These are phyloP conservation scores for Oeneis ivallda DNA, from an alignment of 2,888 invertebrate species.

Conservation along the genomic window DNA sequence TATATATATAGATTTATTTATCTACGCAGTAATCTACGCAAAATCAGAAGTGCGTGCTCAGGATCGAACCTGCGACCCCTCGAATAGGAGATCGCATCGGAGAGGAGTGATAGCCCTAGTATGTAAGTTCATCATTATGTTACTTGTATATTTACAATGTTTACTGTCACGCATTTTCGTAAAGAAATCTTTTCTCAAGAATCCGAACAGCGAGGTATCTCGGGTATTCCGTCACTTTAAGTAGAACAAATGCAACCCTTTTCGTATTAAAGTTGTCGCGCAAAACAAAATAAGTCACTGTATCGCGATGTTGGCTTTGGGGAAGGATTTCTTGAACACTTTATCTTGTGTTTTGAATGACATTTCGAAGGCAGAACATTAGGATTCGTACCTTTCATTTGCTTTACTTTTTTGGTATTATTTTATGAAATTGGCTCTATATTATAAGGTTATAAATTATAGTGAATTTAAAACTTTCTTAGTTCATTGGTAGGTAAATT, in stretches of 20 bases:
- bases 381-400: not conserved
- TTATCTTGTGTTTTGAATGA: conserved; percentile 49
- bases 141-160: not conserved
- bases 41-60: too few species aligned
- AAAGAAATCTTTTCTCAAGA: conserved; percentile 10
- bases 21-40: too few species aligned
- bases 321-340: conserved; percentile 46
- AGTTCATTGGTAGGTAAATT: too few species aligned
- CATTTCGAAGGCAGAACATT: conserved; percentile 15
- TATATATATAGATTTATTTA: too few species aligned
- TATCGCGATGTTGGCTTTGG: conserved; percentile 44
- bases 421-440: not conserved
- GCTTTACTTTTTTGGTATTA: conserved; percentile 3
- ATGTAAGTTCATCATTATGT: too few species aligned
- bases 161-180: conserved; percentile 3
- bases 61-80: too few species aligned
- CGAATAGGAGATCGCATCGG: too few species aligned
- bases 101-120: too few species aligned
- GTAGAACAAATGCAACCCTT: conserved; percentile 51
- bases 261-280: conserved; percentile 52
- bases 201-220: conserved; percentile 21
- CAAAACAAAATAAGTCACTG: conserved; percentile 53
- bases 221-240: conserved; percentile 37
- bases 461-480: too few species aligned
- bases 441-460: too few species aligned